Conservation (phyloP, 2,113 vertebrate species). For the Cavia porcellus region DNA sequence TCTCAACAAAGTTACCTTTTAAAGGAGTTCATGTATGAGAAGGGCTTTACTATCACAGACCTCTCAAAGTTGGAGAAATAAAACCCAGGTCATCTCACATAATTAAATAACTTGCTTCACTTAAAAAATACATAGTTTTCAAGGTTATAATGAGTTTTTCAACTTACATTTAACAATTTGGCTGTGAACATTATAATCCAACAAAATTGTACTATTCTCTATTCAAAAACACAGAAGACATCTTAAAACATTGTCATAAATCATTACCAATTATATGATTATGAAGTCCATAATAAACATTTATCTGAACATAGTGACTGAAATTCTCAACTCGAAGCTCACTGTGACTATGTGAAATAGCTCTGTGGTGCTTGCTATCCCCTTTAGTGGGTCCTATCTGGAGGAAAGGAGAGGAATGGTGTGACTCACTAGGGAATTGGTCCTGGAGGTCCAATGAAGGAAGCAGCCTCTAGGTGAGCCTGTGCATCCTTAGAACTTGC, state of each 20-base stretch:
- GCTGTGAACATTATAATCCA: background rate
- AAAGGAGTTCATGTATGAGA: background rate
- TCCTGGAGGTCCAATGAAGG: background rate
- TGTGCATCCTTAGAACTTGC: rapidly evolving
- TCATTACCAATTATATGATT: background rate
- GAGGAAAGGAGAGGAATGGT: background rate
- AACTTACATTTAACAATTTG: background rate
- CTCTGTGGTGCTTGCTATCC: background rate
- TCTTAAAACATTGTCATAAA: constrained; percentile 5
- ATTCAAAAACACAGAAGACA: background rate
- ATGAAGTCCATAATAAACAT: background rate
- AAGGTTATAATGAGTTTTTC: background rate
- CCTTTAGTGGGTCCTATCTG: background rate
- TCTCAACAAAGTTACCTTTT: background rate
- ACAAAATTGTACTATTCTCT: background rate
- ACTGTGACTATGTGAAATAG: background rate
- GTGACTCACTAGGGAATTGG: background rate
- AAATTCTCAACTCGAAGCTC: background rate
- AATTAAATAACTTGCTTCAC: background rate
- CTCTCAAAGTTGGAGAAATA: background rate
- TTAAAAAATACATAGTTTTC: background rate
- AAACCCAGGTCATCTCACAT: background rate
- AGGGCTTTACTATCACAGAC: background rate
- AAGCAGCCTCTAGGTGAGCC: background rate
- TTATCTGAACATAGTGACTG: background rate